Conservation (phyloP, 2,797 vertebrate genomes). For the Chelonia mydas region DNA sequence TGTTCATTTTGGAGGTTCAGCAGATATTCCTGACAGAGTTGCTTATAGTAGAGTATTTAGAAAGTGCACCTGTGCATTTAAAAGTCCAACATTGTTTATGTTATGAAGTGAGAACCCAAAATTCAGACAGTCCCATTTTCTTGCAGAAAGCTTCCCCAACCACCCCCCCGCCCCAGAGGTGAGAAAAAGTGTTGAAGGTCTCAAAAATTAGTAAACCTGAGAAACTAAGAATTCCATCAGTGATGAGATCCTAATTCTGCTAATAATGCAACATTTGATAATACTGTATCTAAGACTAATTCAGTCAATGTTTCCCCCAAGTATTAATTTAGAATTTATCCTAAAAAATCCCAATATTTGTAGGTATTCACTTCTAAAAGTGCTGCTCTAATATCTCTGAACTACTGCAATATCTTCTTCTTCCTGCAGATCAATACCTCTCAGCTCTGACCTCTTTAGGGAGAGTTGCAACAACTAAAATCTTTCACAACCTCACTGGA, state of each 20-base stretch:
- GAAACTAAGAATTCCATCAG: not conserved
- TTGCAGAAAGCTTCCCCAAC: rapidly evolving
- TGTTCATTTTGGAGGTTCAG: not conserved
- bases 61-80: not conserved
- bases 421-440: not conserved
- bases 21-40: not conserved
- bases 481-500: not conserved
- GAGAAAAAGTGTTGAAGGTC: not conserved
- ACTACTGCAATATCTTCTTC: not conserved
- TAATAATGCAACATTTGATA: not conserved
- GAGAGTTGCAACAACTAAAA: not conserved
- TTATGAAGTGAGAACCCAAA: not conserved
- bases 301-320: not conserved
- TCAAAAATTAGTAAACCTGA: not conserved
- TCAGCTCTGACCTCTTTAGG: constrained; percentile 14
- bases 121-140: not conserved
- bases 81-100: not conserved
- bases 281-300: not conserved
- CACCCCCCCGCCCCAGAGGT: too few species aligned
- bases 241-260: not conserved
- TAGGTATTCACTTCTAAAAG: not conserved
- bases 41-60: not conserved
- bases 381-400: not conserved
- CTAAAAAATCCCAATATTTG: not conserved
- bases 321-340: not conserved